Base-by-base conservation (phyloP, 1,140 invertebrate species). In the Drosophila orosa region DNA sequence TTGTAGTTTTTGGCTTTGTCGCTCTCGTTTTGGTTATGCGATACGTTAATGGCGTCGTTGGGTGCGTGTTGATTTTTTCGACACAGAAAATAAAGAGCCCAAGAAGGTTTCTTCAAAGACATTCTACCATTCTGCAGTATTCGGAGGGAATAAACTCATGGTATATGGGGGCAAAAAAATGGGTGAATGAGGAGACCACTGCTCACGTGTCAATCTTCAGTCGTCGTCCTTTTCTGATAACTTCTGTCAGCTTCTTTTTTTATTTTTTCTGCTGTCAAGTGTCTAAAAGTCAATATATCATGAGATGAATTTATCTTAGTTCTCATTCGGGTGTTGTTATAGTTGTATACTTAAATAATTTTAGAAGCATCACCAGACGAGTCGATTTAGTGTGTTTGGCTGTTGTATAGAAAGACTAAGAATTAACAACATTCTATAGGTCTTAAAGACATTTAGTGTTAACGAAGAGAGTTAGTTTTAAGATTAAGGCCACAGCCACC, bases 181-280 rank as follows among this genome's bases (percentile, higher is more conserved):
- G 12, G n/a, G 29, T 54, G 24, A 56, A n/a, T 10, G 10, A 31
- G 29, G 17, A 19, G 37, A 5, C 29, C 54, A 68, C 60, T 50
- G 54, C 74, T 82, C 63, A 79, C 48, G 52, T 83, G 80, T 57
- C 69, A 82, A 69, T 75, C 80, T 65, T 31, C 25, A 17, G n/a
- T 12, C 24, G 45, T 17, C n/a, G 19, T 24, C 15, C 15, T 22
- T 52, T 39, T 39, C 50, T 22, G 54, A 27, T 24, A 45, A 22
- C 27, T 59, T 33, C 24, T 57, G 8, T 42, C 17, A 22, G 40
- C 40, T 42, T 19, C 10, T 12, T 19, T 42, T 15, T 17, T 40
- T 40, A 15, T 27, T 22, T 67, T 37, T 65, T 29, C 22, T 24
- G 24, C 47, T 59, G 65, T 63, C 72, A 40, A 71, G 22, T 39